Conservation (phyloP, 2,888 invertebrate species). For the Zygaena filipendulae region DNA sequence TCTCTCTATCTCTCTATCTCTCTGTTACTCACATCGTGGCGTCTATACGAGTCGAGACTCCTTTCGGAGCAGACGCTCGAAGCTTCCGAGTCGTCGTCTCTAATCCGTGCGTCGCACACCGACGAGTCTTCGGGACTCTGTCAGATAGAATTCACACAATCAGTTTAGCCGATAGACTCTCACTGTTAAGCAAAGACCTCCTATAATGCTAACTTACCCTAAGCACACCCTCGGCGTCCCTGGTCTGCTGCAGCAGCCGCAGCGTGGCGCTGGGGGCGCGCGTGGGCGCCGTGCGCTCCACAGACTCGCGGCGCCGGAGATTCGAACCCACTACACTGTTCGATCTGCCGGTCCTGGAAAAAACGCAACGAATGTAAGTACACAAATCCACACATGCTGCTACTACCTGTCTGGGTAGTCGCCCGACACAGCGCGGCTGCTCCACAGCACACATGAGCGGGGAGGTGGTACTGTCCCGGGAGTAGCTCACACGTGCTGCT, state of each 20-base stretch:
- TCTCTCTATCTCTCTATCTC: no score
- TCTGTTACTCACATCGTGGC: slow-evolving; percentile 86
- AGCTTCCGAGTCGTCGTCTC: slow-evolving; percentile 91
- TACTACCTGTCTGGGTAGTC: no score
- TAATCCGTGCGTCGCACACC: slow-evolving; percentile 44
- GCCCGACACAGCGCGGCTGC: no score
- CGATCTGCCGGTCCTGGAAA: slow-evolving; percentile 31
- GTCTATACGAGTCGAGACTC: slow-evolving; percentile 83
- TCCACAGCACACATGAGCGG: no score
- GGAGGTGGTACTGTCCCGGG: no score
- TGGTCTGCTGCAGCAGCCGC: slow-evolving; percentile 84
- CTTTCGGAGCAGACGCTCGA: slow-evolving; percentile 96
- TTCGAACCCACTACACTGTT: slow-evolving; percentile 36
- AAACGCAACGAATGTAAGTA: neutral
- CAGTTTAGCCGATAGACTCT: no score
- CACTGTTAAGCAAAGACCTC: neutral
- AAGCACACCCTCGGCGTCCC: slow-evolving; percentile 79
- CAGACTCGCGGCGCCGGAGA: slow-evolving; percentile 37
- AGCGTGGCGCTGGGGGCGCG: slow-evolving; percentile 78
- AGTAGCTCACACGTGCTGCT: no score
- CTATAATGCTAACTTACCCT: slow-evolving; percentile 30
- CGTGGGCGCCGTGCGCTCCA: slow-evolving; percentile 55
- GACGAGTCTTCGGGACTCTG: slow-evolving; percentile 67
- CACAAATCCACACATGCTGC: no score
- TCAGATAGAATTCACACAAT: no score